These are phyloP conservation scores for Lasioglossum lativentre DNA, from an alignment of 2,888 invertebrate genomes.

Conservation along the genomic window DNA sequence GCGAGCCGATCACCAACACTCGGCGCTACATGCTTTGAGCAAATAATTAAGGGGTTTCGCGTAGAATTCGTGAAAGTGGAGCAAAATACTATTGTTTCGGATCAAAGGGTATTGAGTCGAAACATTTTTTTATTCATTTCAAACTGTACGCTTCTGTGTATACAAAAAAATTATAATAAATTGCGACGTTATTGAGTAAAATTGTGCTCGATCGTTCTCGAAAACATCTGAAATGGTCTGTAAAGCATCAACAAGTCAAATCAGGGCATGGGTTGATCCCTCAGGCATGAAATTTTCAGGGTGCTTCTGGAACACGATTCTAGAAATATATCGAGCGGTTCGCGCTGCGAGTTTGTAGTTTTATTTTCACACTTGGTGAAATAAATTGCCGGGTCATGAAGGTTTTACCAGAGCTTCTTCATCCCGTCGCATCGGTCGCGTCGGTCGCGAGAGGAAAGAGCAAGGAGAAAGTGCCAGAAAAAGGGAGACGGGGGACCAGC, in stretches of 20 bases:
- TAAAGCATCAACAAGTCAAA: not conserved
- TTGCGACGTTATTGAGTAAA: not conserved
- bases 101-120: no score
- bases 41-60: not conserved
- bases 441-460: not conserved
- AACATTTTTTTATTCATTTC: no score
- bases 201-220: not conserved
- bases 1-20: not conserved
- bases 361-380: not conserved
- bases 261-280: not conserved
- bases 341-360: not conserved
- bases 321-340: not conserved
- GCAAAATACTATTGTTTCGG: not conserved
- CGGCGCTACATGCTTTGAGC: not conserved
- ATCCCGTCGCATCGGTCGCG: not conserved
- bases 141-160: no score
- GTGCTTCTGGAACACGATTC: not conserved
- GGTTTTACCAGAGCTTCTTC: not conserved
- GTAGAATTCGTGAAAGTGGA: not conserved
- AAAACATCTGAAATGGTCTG: not conserved
- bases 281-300: not conserved
- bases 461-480: not conserved
- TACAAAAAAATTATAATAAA: no score
- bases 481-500: not conserved
- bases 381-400: slow-evolving; percentile 24